Percentiles rank a stretch among this genome's conserved stretches.
Conservation (phyloP, 2,888 invertebrate species). For the Pollenia amentaria region DNA sequence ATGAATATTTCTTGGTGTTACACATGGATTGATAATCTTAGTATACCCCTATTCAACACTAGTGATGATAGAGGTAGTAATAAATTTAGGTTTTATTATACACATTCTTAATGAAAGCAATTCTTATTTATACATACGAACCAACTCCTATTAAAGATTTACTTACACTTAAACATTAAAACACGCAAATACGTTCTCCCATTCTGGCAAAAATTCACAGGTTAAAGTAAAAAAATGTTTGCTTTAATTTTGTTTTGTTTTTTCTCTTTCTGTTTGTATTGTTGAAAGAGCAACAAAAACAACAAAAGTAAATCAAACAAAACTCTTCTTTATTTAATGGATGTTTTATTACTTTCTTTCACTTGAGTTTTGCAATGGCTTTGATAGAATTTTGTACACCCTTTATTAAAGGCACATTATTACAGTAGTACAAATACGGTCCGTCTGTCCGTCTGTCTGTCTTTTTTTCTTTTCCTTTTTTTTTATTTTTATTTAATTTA, state of each 20-base stretch:
- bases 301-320: slow-evolving; percentile 35
- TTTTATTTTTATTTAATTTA: too few relatives aligned
- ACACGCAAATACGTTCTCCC: background rate
- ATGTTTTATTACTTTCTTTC: slow-evolving; percentile 63
- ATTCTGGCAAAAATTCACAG: slow-evolving; percentile 11
- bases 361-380: background rate
- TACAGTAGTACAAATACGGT: background rate
- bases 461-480: too few relatives aligned
- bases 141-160: background rate
- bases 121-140: background rate
- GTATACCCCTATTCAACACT: too few relatives aligned
- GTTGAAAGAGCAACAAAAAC: slow-evolving; percentile 58
- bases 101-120: background rate
- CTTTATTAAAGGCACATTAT: background rate
- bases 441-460: background rate
- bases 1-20: too few relatives aligned
- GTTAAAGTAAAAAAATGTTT: slow-evolving; percentile 64
- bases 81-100: too few relatives aligned
- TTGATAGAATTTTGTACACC: background rate
- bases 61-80: too few relatives aligned
- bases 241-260: slow-evolving; percentile 16
- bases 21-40: too few relatives aligned
- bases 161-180: background rate
- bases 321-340: slow-evolving; percentile 49
- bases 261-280: slow-evolving; percentile 3